phyloP scores from a whole-genome alignment of 2,113 vertebrate genomes.

The Psilopsiagon aurifrons region DNA sequence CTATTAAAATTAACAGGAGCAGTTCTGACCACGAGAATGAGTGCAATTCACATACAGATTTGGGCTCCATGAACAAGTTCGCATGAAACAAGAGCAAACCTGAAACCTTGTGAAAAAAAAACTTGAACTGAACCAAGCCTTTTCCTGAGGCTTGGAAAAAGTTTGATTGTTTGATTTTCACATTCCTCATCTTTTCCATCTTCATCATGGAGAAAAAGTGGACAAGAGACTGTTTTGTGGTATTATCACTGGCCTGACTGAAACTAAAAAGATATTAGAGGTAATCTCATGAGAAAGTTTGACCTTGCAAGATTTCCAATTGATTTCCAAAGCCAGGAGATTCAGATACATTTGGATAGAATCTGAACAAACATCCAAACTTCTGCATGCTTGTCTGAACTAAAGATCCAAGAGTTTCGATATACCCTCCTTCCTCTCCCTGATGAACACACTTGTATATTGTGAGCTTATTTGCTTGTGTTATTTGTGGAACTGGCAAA shows the following conservation, averaged over 20 bases:
- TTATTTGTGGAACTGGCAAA: not conserved
- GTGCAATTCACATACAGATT: not conserved
- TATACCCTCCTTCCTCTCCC: not conserved
- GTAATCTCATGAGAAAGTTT: slow-evolving; percentile 49
- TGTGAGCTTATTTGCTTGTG: not conserved
- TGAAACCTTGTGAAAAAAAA: slow-evolving; percentile 2
- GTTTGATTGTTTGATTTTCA: slow-evolving; percentile 67
- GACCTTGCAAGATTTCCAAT: slow-evolving; percentile 52
- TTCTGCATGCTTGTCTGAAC: slow-evolving; percentile 15
- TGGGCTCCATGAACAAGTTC: not conserved
- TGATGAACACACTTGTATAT: not conserved
- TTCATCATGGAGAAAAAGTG: slow-evolving; percentile 44
- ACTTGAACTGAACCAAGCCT: slow-evolving; percentile 22
- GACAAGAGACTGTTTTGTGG: slow-evolving; percentile 51
- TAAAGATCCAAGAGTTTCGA: not conserved
- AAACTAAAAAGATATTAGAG: slow-evolving; percentile 52
- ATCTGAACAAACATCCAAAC: slow-evolving; percentile 11
- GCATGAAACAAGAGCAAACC: slow-evolving; percentile 25
- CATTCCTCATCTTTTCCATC: slow-evolving; percentile 57
- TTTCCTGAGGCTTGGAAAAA: slow-evolving; percentile 52
- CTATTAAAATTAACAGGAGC: not conserved
- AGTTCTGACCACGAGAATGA: not conserved
- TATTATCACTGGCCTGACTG: slow-evolving; percentile 65
- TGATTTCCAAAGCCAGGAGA: slow-evolving; percentile 37
- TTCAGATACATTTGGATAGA: slow-evolving; percentile 18